Conservation (phyloP, 2,113 vertebrate genomes). For the Pelmatolapia mariae region DNA sequence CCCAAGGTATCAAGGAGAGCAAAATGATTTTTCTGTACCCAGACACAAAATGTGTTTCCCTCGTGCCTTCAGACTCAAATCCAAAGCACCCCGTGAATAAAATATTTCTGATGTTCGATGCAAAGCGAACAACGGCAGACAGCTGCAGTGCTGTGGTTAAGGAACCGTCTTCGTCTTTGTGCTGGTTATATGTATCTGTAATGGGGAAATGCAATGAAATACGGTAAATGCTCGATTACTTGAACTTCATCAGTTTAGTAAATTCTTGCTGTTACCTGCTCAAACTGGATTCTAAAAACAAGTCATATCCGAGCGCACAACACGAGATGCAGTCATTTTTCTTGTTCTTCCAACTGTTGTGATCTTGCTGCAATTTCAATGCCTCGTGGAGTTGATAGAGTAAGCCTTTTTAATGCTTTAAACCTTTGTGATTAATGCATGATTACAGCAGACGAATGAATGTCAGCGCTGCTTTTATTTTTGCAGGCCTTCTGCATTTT, state of each 20-base stretch:
- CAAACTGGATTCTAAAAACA: neutral
- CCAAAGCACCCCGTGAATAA: slow-evolving; percentile 10
- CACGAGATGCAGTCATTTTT: neutral
- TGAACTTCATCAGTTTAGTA: neutral
- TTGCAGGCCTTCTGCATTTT: neutral
- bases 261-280: neutral
- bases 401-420: neutral
- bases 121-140: neutral
- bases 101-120: neutral
- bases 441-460: slow-evolving; percentile 14
- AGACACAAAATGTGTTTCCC: neutral
- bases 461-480: neutral
- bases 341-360: neutral
- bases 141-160: neutral
- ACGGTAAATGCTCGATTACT: neutral
- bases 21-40: slow-evolving; percentile 41
- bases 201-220: neutral
- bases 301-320: neutral
- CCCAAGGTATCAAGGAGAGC: slow-evolving; percentile 25
- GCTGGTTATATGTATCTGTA: neutral
- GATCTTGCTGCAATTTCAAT: neutral
- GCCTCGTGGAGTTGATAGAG: neutral
- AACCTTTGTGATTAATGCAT: neutral
- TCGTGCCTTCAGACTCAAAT: neutral
- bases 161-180: neutral